Conservation (phyloP, 2,113 vertebrate species). For the Geothlypis trichas region DNA sequence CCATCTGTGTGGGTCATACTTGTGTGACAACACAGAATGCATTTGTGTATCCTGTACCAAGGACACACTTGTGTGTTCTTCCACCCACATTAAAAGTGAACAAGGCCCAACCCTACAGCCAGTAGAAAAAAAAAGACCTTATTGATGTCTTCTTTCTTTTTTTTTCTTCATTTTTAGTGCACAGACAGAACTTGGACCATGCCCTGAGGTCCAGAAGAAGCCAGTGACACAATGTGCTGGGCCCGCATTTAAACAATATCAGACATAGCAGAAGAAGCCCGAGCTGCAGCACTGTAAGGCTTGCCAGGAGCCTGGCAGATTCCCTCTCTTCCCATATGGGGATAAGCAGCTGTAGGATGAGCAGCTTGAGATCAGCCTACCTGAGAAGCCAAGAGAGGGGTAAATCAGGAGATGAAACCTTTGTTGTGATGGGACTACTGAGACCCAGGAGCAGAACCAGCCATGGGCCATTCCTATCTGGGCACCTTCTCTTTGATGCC, state of each 20-base stretch:
- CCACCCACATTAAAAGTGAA: neutral
- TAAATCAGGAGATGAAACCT: neutral
- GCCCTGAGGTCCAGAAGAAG: neutral
- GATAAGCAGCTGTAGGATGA: neutral
- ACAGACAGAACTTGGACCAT: neutral
- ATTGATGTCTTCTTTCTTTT: accelerated
- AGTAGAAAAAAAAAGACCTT: neutral
- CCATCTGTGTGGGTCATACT: neutral
- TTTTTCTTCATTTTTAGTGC: neutral
- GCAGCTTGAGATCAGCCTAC: neutral
- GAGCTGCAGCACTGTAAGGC: accelerated
- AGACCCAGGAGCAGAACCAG: neutral
- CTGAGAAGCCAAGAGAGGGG: neutral
- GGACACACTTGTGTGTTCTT: neutral
- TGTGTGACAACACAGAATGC: neutral
- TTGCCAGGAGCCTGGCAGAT: neutral
- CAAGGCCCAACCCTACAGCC: neutral
- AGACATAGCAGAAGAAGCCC: neutral
- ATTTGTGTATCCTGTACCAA: neutral
- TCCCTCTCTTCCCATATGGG: neutral
- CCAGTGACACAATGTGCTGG: neutral
- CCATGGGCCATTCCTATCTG: neutral
- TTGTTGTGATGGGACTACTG: neutral
- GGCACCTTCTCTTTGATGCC: neutral
- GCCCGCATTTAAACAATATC: neutral